Conservation (phyloP, 92 coral and sea anemone species). For the Palythoa caribaeorum region DNA sequence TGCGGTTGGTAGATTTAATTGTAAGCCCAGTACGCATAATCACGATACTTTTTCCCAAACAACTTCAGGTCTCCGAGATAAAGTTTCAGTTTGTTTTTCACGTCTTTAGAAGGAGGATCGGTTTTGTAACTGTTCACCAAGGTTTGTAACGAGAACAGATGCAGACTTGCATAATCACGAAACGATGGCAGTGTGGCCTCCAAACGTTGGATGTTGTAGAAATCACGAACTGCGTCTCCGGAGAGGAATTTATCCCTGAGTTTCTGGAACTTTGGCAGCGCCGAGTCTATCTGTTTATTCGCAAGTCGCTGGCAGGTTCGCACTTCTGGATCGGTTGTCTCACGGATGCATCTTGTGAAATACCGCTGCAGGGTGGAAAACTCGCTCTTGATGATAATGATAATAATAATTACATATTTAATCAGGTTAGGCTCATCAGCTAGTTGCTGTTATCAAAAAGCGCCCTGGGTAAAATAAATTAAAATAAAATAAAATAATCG, state of each 20-base stretch:
- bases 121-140: constrained; percentile 9
- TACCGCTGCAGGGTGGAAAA: background rate
- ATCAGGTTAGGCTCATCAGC: no score
- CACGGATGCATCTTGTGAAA: constrained; percentile 6
- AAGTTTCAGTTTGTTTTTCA: background rate
- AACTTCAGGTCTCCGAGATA: constrained; percentile 24
- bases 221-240: background rate
- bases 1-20: background rate
- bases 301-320: constrained; percentile 19
- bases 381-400: background rate
- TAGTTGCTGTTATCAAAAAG: no score
- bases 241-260: background rate
- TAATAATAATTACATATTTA: no score
- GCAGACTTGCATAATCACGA: constrained; percentile 24
- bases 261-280: constrained; percentile 15
- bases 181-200: background rate
- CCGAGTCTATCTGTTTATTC: background rate
- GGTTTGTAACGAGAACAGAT: constrained; percentile 15
- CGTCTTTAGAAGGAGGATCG: background rate
- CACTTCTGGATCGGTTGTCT: constrained; percentile 18
- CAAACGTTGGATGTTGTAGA: background rate
- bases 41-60: background rate
- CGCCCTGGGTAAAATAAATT: no score
- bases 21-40: constrained; percentile 19
- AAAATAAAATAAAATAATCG: no score